Evolutionary conservation across 2,888 invertebrate species (phyloP).

Genomic region (Halocaridina rubra): DNA sequence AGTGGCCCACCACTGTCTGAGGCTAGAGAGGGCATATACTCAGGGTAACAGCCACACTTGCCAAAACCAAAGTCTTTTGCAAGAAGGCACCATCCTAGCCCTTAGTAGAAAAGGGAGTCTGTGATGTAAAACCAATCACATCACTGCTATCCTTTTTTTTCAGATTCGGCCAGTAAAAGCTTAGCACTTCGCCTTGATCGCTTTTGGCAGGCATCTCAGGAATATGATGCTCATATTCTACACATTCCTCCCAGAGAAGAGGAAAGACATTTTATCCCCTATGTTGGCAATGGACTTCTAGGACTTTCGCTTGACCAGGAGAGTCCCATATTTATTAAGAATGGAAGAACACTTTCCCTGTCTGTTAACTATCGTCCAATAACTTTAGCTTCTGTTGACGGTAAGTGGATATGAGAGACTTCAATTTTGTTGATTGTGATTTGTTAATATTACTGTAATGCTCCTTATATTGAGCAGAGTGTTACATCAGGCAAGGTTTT

Average conservation of each 20-base stretch:
- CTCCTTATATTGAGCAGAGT: no score
- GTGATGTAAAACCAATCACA: no score
- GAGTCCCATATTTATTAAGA: conserved; percentile 48
- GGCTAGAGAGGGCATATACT: no score
- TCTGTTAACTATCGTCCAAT: conserved; percentile 49
- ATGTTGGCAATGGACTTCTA: conserved; percentile 55
- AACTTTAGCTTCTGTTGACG: conserved; percentile 48
- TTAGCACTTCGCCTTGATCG: conserved; percentile 30
- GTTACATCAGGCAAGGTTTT: no score
- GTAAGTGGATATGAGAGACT: conserved; percentile 17
- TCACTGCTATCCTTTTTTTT: neutral
- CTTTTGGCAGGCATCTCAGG: conserved; percentile 38
- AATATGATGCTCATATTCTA: conserved; percentile 45
- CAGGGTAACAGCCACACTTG: no score
- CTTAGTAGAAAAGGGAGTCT: no score
- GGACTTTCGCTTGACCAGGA: conserved; percentile 48
- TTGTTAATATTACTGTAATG: no score
- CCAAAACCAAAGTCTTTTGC: no score
- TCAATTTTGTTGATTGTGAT: no score
- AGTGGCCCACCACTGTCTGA: no score
- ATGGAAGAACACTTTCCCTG: conserved; percentile 48
- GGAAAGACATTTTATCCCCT: conserved; percentile 39
- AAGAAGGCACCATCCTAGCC: no score
- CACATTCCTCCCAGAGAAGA: conserved; percentile 30
- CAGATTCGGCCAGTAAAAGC: conserved; percentile 45